Percentiles rank a stretch among this genome's conserved stretches.
Conservation (phyloP, 2,797 vertebrate species). For the Otus scops region DNA sequence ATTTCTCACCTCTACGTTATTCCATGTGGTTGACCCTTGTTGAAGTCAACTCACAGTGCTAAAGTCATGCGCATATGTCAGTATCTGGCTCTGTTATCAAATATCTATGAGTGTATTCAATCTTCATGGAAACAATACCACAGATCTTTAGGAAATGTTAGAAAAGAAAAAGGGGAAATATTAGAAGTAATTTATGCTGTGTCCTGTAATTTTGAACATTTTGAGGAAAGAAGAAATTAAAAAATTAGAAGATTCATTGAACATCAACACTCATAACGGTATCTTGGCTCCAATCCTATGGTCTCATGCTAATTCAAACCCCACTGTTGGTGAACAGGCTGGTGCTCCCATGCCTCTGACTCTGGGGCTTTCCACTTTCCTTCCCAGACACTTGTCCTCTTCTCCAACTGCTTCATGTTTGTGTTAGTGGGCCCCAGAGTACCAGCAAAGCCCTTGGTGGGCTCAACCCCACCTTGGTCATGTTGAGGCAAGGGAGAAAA, state of each 20-base stretch:
- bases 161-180: not conserved
- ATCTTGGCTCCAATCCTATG: not conserved
- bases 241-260: not conserved
- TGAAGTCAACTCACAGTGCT: not conserved
- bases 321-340: not conserved
- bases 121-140: not conserved
- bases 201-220: not conserved
- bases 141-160: not conserved
- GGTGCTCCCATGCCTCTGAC: not conserved
- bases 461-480: not conserved
- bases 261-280: not conserved
- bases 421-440: not conserved
- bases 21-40: not conserved
- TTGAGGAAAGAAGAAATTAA: not conserved
- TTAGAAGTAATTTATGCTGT: not conserved
- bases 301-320: not conserved
- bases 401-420: not conserved
- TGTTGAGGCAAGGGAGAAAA: rapidly evolving
- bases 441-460: rapidly evolving
- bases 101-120: not conserved
- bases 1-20: not conserved
- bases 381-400: not conserved
- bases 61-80: not conserved
- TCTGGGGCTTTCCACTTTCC: not conserved
- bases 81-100: not conserved